Evolutionary conservation across 30 jellyfish, hydroid and myxozoan genomes (phyloP), one percentile per base, ranked within the genome.

Genomic region (Chironex yamaguchii): DNA sequence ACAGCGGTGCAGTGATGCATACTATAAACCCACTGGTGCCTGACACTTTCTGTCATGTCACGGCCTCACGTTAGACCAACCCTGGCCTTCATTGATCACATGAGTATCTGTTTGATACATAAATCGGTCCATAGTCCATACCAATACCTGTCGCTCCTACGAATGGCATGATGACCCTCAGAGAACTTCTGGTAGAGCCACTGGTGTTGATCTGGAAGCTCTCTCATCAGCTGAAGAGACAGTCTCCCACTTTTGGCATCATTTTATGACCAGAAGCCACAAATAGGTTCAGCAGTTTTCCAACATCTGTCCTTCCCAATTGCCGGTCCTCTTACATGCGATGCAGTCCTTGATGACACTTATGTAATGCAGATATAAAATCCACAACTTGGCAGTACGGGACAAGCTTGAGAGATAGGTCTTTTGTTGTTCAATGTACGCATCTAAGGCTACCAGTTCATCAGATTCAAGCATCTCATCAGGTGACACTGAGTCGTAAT

Each of bases 1-100:
- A n/a, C n/a, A n/a, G n/a, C n/a, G n/a, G n/a, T n/a, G n/a, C n/a
- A n/a, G n/a, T n/a, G n/a, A n/a, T 74, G 92, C 87, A 64, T 64
- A 28, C 88, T 84, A 25, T 48, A 72, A 26, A 74, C 65, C 95
- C 92, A 84, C 67, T 24, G 22, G 33, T 49, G 62, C 21, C 65
- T 64, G 14, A 84, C 95, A 12, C 71, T 63, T 35, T 84, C 95
- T 13, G 92, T 32, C 42, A 74, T 21, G n/a, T 85, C 92, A 20
- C 91, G 30, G 79, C 95, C 91, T 63, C 95, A 30, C 17, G 92
- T 82, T 34, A 82, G 87, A 21, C 92, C 92, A 26, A 88, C 92
- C n/a, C 92, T 1, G 81, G 62, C 17, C 62, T 84, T 84, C 27
- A 74, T 72, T 14, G 95, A 52, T 63, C 95, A 23, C 92, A 84